Conservation (phyloP, 2,888 invertebrate species). For the Dione vanillae region DNA sequence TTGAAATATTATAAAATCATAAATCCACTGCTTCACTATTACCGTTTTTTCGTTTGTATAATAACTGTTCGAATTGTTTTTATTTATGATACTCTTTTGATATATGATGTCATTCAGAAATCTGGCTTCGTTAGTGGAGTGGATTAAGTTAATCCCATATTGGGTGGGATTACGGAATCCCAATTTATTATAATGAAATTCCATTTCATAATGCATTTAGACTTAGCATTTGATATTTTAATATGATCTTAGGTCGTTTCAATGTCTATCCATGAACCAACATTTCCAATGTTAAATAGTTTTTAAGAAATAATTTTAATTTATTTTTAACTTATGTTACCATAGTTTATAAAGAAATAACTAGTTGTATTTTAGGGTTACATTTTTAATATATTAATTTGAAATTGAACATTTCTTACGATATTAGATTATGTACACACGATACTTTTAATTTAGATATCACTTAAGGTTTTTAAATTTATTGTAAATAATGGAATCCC, state of each 20-base stretch:
- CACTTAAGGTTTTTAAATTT: neutral
- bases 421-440: too few species aligned
- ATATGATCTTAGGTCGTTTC: neutral
- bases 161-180: constrained; percentile 65
- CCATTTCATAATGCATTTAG: constrained; percentile 51
- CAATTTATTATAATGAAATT: constrained; percentile 61
- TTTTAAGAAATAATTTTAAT: neutral
- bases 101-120: constrained; percentile 19
- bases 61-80: constrained; percentile 5
- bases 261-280: neutral
- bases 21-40: neutral
- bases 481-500: neutral
- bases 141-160: constrained; percentile 62
- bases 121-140: constrained; percentile 23
- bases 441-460: too few species aligned
- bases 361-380: neutral
- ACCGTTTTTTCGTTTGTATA: neutral
- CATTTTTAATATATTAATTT: too few species aligned
- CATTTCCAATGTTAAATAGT: neutral
- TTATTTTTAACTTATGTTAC: too few species aligned
- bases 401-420: too few species aligned
- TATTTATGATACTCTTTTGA: constrained; percentile 6
- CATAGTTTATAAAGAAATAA: neutral
- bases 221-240: constrained; percentile 35
- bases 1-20: constrained; percentile 7